Evolutionary conservation across 2,888 invertebrate genomes (phyloP).

Genomic region (Zele albiditarsus): DNA sequence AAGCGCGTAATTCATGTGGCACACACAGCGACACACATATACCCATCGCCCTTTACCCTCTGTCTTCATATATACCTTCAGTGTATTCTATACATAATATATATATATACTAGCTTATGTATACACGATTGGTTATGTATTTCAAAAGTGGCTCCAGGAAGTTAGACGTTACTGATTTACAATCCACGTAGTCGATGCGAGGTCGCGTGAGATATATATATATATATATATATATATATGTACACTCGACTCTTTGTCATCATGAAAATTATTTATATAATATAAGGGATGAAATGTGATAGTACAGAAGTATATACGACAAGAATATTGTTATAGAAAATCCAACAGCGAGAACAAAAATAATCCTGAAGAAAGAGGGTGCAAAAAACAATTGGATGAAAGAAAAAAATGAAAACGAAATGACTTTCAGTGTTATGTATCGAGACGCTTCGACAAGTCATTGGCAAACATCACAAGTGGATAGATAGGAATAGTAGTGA

Average conservation of each 20-base stretch:
- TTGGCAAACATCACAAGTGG: conserved; percentile 13
- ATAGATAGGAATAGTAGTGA: neutral
- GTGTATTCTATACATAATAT: conserved; percentile 12
- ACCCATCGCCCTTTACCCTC: neutral
- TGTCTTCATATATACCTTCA: neutral
- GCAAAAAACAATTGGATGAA: neutral
- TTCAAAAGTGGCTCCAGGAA: conserved; percentile 32
- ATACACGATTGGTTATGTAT: neutral
- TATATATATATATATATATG: no score
- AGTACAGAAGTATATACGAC: neutral
- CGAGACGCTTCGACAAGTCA: conserved; percentile 10
- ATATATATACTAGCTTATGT: conserved; percentile 12
- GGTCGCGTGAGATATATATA: conserved; percentile 19
- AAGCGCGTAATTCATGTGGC: conserved; percentile 33
- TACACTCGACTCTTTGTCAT: conserved; percentile 2
- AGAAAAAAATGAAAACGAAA: conserved; percentile 2
- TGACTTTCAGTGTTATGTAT: neutral
- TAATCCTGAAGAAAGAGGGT: neutral
- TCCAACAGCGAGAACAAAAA: neutral
- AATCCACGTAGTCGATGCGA: conserved; percentile 6
- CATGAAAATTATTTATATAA: conserved; percentile 16
- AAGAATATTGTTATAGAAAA: neutral
- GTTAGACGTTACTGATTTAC: conserved; percentile 53
- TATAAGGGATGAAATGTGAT: neutral
- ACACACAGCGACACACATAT: conserved; percentile 18